Evolutionary conservation across 2,888 invertebrate genomes (phyloP), one percentile per base, ranked within the genome.

Genomic region (Agrilus mali): DNA sequence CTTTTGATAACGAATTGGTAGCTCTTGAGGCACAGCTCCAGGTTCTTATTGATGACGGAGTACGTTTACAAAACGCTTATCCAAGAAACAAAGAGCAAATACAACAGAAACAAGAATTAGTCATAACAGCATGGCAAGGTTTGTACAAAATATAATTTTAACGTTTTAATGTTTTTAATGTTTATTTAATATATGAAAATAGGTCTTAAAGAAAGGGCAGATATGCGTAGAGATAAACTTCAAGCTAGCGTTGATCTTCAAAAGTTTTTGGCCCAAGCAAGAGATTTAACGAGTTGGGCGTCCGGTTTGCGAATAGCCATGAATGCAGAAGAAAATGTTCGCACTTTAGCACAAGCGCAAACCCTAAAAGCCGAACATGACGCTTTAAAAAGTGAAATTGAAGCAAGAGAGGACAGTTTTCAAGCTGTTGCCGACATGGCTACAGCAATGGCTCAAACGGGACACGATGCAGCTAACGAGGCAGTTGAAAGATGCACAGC

Each of bases 21-120:
- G 89, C 94, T 0, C 70, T 96, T 14, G 94, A 96, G 59, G 93
- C 90, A 0, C 93, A 92, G 64, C 70, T 92, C 32, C 85, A 87
- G 69, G 78, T 94, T 2, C 70, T 97, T 3, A 86, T 95, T 39
- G 95, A 96, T 58, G 96, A 97, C 63, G 92, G 94, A 0, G 80
- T 83, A 0, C 78, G 89, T 40, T 73, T 97, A 34, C 88, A 90
- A 65, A 77, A 78, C 13, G 75, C 85, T 32, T 96, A 95, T 68
- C 95, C 95, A 0, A 84, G 82, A 41, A 96, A 96, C 66, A 93
- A 90, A 1, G 77, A 82, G 37, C 88, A 93, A 58, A 92, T 97
- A 45, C 81, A 80, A 14, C 78, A 86, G 50, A 87, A 94, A 55
- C 93, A 94, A 65, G 79, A 79, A 33, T 80, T 87, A 5, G 84